Conservation (phyloP, 2,113 vertebrate genomes). For the Bubo blakistoni region DNA sequence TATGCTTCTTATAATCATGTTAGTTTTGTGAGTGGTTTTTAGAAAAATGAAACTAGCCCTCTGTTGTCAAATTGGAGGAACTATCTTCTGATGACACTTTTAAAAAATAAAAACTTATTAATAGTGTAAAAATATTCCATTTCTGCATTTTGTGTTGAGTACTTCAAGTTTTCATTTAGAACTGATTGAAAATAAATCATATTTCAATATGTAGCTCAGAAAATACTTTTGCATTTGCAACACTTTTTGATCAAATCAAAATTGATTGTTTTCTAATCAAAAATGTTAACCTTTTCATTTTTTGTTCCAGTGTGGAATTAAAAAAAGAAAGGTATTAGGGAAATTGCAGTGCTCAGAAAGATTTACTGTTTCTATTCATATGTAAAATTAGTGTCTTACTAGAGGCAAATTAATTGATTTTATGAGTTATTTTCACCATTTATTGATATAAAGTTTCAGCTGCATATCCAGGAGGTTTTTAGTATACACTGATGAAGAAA, state of each 20-base stretch:
- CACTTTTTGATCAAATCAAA: neutral
- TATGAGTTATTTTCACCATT: slow-evolving; percentile 12
- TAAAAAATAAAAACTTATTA: neutral
- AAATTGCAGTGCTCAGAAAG: neutral
- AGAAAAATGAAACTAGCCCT: neutral
- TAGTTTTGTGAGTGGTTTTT: neutral
- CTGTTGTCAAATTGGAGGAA: neutral
- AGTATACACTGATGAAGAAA: neutral
- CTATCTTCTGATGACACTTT: neutral
- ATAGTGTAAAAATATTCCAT: neutral
- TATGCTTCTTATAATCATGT: neutral
- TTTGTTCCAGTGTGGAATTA: neutral
- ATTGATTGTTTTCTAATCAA: slow-evolving; percentile 1
- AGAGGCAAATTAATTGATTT: slow-evolving; percentile 35
- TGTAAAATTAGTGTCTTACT: neutral
- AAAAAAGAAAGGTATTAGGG: neutral
- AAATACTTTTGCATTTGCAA: neutral
- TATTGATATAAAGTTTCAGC: neutral
- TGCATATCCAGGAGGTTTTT: neutral
- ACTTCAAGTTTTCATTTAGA: neutral
- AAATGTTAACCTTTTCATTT: neutral
- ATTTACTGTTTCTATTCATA: neutral
- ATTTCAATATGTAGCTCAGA: neutral
- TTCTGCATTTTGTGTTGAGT: neutral
- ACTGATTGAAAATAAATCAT: neutral